Percentiles rank a stretch among this genome's conserved stretches.
These are phyloP conservation scores for Carettochelys insculpta DNA, from an alignment of 2,113 vertebrate genomes.

Conservation along the genomic window DNA sequence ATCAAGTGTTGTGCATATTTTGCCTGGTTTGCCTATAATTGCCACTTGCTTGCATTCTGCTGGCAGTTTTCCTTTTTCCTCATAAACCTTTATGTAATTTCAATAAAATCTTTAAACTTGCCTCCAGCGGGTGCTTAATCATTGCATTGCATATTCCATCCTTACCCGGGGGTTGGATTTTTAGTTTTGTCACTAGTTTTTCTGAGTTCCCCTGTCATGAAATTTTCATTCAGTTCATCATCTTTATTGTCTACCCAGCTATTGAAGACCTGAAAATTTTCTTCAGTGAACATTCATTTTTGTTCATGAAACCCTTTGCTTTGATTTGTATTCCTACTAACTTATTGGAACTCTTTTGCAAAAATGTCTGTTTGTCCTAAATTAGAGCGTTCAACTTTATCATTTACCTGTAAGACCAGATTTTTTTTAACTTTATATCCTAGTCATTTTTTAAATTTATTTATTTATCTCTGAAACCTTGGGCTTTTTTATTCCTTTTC, in stretches of 20 bases:
- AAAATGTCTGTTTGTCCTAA: not conserved
- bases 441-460: not conserved
- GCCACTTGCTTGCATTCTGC: not conserved
- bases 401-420: not conserved
- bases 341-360: not conserved
- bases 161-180: not conserved
- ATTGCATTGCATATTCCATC: not conserved
- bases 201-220: not conserved
- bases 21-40: not conserved
- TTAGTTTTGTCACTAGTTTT: not conserved
- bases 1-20: not conserved
- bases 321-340: not conserved
- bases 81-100: not conserved
- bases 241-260: not conserved
- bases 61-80: not conserved
- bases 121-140: not conserved
- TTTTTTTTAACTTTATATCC: not conserved
- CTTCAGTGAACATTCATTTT: not conserved
- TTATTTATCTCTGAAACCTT: not conserved
- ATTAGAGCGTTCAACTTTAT: not conserved
- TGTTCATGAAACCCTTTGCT: not conserved
- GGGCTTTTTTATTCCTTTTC: not conserved
- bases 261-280: not conserved
- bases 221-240: not conserved
- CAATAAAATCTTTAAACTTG: not conserved